A percentile compares a stretch with the other conserved stretches of the same genome.
Conservation (phyloP, 2,888 invertebrate genomes). For the Zygothrica quintamaculata region DNA sequence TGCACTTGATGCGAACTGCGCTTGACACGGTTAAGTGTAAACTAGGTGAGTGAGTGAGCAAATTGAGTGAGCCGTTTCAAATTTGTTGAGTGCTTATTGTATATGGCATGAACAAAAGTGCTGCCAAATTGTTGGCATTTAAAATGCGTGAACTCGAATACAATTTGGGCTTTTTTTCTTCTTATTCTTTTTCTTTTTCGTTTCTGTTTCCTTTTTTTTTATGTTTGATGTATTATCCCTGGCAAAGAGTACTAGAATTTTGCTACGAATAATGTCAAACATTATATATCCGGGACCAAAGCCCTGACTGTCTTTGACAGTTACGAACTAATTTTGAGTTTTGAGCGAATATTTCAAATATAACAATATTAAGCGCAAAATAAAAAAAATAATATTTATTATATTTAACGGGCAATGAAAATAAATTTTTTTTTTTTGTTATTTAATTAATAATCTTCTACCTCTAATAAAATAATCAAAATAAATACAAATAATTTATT, state of each 20-base stretch:
- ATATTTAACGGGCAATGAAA: too few species aligned
- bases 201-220: conserved; percentile 1
- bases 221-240: too few species aligned
- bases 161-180: not conserved
- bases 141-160: conserved; percentile 33
- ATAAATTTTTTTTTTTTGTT: too few species aligned
- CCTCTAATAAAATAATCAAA: too few species aligned
- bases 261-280: not conserved
- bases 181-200: not conserved
- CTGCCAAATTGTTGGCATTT: conserved; percentile 41
- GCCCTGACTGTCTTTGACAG: too few species aligned
- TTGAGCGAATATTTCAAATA: too few species aligned
- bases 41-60: conserved; percentile 27
- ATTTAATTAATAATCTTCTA: too few species aligned
- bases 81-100: conserved; percentile 16
- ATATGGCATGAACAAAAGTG: conserved; percentile 35
- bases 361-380: too few species aligned
- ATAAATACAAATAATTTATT: too few species aligned
- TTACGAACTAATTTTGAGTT: too few species aligned
- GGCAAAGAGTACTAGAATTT: not conserved
- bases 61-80: conserved; percentile 13
- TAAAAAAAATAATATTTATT: too few species aligned
- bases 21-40: conserved; percentile 10
- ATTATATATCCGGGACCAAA: too few species aligned
- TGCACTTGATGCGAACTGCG: conserved; percentile 28